phyloP scores from a whole-genome alignment of 2,113 vertebrate genomes.

The Callipepla squamata region DNA sequence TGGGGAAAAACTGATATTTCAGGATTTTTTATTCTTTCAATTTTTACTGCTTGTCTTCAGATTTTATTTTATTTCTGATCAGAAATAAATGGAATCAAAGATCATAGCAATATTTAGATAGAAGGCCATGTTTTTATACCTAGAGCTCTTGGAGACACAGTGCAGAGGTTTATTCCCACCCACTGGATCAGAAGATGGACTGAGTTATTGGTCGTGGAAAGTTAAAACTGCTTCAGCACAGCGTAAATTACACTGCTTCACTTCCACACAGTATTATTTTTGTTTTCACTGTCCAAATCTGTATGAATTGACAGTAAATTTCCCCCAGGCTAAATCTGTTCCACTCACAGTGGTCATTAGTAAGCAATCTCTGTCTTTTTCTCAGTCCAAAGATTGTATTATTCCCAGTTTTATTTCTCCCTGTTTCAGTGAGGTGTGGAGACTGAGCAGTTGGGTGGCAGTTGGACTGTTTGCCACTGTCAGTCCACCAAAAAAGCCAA shows the following conservation, averaged over 20 bases:
- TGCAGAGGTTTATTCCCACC: neutral
- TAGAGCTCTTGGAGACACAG: neutral
- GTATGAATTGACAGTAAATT: neutral
- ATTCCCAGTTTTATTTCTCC: neutral
- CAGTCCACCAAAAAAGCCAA: neutral
- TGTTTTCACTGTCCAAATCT: neutral
- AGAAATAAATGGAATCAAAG: neutral
- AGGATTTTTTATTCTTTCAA: neutral
- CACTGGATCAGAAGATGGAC: neutral
- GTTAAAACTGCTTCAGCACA: slow-evolving; percentile 8
- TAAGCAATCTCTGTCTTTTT: neutral
- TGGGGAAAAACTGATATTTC: neutral
- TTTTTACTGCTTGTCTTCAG: neutral
- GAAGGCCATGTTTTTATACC: neutral
- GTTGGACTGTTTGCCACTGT: neutral
- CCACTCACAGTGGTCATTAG: accelerated
- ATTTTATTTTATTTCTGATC: neutral
- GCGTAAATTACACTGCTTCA: neutral
- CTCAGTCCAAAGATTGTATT: neutral
- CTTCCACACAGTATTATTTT: slow-evolving; percentile 21
- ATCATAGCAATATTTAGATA: neutral
- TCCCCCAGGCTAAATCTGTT: neutral
- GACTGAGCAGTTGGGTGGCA: neutral
- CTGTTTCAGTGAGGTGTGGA: neutral
- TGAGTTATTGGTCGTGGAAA: neutral